Conservation (phyloP, 2,888 invertebrate genomes). For the Siphonodentalium dalli region DNA sequence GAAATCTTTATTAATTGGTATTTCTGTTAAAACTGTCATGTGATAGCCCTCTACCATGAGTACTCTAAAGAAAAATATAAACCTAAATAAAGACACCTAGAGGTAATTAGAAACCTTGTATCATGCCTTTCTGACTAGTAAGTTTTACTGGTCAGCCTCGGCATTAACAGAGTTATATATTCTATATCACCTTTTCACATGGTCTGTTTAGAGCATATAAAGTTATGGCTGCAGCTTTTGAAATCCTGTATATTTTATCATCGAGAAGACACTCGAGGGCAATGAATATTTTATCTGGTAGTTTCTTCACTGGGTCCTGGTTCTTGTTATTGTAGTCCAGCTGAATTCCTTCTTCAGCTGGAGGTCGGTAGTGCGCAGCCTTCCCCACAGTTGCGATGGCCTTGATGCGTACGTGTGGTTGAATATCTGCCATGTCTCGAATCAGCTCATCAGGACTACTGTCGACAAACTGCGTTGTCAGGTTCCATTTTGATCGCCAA, state of each 20-base stretch:
- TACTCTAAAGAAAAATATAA: too few species aligned
- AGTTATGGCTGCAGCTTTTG: slow-evolving; percentile 57
- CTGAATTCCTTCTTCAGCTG: slow-evolving; percentile 32
- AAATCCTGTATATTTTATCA: slow-evolving; percentile 51
- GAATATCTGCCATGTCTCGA: slow-evolving; percentile 63
- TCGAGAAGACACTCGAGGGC: slow-evolving; percentile 60
- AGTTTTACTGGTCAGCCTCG: too few species aligned
- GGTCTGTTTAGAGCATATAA: slow-evolving; percentile 58
- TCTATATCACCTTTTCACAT: slow-evolving; percentile 49
- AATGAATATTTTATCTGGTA: slow-evolving; percentile 58
- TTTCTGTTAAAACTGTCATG: too few species aligned
- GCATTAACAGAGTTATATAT: too few species aligned
- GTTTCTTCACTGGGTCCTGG: slow-evolving; percentile 25
- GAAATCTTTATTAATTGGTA: too few species aligned
- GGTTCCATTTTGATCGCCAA: slow-evolving; percentile 62
- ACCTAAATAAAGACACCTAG: too few species aligned
- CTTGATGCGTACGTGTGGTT: slow-evolving; percentile 60
- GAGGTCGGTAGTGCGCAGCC: slow-evolving; percentile 56
- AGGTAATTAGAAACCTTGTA: too few species aligned
- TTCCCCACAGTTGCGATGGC: slow-evolving; percentile 61
- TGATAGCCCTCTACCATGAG: too few species aligned
- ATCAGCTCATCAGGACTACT: slow-evolving; percentile 62
- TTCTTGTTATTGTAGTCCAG: slow-evolving; percentile 39
- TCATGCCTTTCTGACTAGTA: too few species aligned
- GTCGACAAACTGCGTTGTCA: slow-evolving; percentile 59